Evolutionary conservation across 2,888 invertebrate species (phyloP).

Genomic region (Vesta saturnalis): DNA sequence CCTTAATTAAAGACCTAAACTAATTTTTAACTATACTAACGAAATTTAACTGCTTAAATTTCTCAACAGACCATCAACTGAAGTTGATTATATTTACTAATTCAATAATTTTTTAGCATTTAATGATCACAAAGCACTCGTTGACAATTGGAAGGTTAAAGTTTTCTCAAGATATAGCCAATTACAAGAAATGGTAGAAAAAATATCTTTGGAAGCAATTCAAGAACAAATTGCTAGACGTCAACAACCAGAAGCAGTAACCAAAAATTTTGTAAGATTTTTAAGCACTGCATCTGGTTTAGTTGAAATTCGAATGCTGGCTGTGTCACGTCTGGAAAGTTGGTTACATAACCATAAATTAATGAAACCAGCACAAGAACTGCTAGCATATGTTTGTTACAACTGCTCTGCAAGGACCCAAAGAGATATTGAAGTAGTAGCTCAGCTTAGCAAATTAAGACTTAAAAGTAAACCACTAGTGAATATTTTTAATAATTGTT

Average conservation of each 20-base stretch:
- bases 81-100: no score
- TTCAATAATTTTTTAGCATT: conserved; percentile 51
- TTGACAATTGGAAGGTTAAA: conserved; percentile 63
- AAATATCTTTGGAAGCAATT: conserved; percentile 84
- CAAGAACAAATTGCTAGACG: conserved; percentile 88
- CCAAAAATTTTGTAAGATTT: conserved; percentile 87
- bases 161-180: conserved; percentile 69
- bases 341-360: conserved; percentile 98
- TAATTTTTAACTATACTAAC: no score
- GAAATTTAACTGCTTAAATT: no score
- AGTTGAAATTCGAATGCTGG: conserved; percentile 82
- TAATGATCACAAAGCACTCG: conserved; percentile 59
- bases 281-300: conserved; percentile 88
- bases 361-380: conserved; percentile 90
- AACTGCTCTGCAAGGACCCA: conserved; percentile 82
- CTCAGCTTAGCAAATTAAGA: conserved; percentile 87
- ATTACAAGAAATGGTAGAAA: conserved; percentile 76
- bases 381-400: conserved; percentile 88
- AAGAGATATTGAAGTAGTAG: conserved; percentile 78
- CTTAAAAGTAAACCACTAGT: conserved; percentile 94
- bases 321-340: conserved; percentile 84
- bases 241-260: conserved; percentile 87
- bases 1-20: no score
- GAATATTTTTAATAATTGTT: conserved; percentile 86
- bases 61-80: no score